These are phyloP conservation scores for Chaetogeoica ovagalla DNA, from an alignment of 2,888 invertebrate species.

Conservation along the genomic window DNA sequence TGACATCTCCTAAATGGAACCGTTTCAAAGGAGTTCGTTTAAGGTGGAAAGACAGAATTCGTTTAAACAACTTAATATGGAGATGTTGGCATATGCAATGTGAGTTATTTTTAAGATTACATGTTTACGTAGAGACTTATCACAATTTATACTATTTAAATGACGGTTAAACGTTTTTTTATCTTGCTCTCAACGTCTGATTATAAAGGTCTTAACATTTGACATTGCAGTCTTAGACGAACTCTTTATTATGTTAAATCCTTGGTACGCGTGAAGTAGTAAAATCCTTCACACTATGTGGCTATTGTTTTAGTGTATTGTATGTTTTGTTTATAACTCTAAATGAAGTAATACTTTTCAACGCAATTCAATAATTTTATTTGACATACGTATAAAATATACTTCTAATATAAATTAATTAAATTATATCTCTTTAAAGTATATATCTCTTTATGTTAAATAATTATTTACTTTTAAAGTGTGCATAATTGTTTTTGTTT, in stretches of 20 bases:
- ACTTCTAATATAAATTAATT: not conserved
- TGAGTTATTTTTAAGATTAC: slow-evolving; percentile 61
- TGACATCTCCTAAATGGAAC: slow-evolving; percentile 99
- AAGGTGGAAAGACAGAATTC: slow-evolving; percentile 97
- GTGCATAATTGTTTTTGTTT: not conserved
- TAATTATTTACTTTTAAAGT: slow-evolving; percentile 1
- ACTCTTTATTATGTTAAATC: slow-evolving; percentile 32
- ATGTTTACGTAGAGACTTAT: slow-evolving; percentile 55
- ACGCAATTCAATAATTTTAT: not conserved
- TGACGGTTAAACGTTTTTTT: slow-evolving; percentile 40
- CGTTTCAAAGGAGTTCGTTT: slow-evolving; percentile 97
- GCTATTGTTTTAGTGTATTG: not conserved
- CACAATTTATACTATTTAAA: slow-evolving; percentile 44
- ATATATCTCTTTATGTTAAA: not conserved
- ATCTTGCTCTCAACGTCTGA: slow-evolving; percentile 34
- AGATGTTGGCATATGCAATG: slow-evolving; percentile 99
- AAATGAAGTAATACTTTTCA: not conserved
- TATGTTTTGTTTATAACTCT: slow-evolving; percentile 6
- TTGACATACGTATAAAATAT: not conserved
- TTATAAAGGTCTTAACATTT: slow-evolving; percentile 51
- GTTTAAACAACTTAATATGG: slow-evolving; percentile 99
- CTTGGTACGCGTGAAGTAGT: slow-evolving; percentile 31
- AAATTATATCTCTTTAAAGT: not conserved
- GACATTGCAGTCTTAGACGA: slow-evolving; percentile 37
- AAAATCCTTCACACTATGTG: slow-evolving; percentile 1